phyloP scores from a whole-genome alignment of 2,888 invertebrate genomes.

The Phengaris arion region DNA sequence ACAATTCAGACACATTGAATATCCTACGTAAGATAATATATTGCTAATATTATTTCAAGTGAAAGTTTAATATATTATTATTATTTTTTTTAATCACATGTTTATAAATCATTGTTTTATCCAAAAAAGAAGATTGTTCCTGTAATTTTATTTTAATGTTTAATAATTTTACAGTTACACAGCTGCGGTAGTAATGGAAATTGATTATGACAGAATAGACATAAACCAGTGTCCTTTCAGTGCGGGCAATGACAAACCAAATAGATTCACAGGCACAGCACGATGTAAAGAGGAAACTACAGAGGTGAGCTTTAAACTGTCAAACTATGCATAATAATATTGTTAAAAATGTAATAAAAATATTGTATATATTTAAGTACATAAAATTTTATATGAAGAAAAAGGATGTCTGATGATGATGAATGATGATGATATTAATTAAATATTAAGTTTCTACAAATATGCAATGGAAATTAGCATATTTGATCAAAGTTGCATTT shows the following conservation, averaged over 20 bases:
- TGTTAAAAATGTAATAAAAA: not conserved
- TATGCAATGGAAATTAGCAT: not conserved
- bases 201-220: constrained; percentile 97
- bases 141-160: too few species aligned
- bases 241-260: constrained; percentile 92
- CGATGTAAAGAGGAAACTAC: constrained; percentile 84
- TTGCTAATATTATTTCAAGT: not conserved
- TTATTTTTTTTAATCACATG: too few species aligned
- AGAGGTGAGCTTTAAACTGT: constrained; percentile 34
- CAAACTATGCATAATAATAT: not conserved
- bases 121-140: too few species aligned
- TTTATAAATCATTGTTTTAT: too few species aligned
- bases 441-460: too few species aligned
- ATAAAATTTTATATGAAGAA: too few species aligned
- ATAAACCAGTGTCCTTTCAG: constrained; percentile 97
- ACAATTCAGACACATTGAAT: constrained; percentile 94
- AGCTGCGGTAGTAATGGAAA: constrained; percentile 94
- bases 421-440: too few species aligned
- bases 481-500: not conserved
- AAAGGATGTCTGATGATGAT: too few species aligned
- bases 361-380: too few species aligned
- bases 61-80: not conserved
- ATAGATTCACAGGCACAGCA: constrained; percentile 93
- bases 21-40: constrained; percentile 87
- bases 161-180: constrained; percentile 83